Conservation (phyloP, 2,113 vertebrate species). For the Arothron firmamentum region DNA sequence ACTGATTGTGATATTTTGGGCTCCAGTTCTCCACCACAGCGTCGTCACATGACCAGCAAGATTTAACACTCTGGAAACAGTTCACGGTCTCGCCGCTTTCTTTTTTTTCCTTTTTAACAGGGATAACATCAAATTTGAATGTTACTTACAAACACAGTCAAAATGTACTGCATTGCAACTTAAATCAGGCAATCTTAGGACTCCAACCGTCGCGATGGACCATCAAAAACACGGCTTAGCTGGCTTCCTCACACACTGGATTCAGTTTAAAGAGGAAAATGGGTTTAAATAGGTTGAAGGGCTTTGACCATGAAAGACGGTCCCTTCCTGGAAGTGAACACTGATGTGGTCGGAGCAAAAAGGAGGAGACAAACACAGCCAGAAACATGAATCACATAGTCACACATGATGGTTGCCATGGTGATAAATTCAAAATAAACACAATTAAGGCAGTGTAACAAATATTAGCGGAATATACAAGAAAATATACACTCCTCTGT, state of each 20-base stretch:
- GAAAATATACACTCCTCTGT: not conserved
- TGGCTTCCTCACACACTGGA: slow-evolving; percentile 4
- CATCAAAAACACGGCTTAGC: slow-evolving; percentile 11
- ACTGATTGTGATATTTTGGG: too few species aligned
- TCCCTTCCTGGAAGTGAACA: not conserved
- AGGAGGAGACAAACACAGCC: slow-evolving; percentile 1
- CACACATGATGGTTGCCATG: slow-evolving; percentile 7
- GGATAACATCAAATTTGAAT: too few species aligned
- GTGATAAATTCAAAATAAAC: slow-evolving; percentile 24
- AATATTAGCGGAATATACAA: not conserved
- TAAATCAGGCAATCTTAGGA: not conserved
- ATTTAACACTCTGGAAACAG: slow-evolving; percentile 7
- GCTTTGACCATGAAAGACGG: not conserved
- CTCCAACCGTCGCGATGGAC: not conserved
- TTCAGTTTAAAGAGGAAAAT: slow-evolving; percentile 14
- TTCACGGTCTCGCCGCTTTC: slow-evolving; percentile 7
- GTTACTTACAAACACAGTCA: too few species aligned
- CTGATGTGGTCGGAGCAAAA: not conserved
- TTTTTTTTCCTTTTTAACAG: not conserved
- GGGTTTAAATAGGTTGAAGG: not conserved
- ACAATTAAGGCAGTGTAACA: not conserved
- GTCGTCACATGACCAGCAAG: slow-evolving; percentile 22
- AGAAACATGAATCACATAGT: slow-evolving; percentile 18
- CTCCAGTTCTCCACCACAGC: not conserved
- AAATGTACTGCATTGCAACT: slow-evolving; percentile 1